Conservation (phyloP, 2,888 invertebrate species). For the Ichneumoninae sp. region DNA sequence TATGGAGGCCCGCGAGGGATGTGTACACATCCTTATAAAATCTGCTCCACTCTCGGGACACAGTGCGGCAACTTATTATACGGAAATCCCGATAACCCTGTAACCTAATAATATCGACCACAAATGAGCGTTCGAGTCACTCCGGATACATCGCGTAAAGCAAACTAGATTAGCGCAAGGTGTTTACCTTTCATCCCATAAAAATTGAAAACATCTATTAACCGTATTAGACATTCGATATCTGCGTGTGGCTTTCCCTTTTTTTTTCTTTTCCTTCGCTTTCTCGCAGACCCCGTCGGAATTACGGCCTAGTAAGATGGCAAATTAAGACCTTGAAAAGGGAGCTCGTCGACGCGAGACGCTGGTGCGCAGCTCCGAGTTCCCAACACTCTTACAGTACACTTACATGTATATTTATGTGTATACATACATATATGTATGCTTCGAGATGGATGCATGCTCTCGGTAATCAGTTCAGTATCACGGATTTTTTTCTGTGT, state of each 20-base stretch:
- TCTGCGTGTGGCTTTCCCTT: slow-evolving; percentile 11
- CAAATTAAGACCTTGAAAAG: slow-evolving; percentile 54
- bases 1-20: neutral
- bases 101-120: slow-evolving; percentile 56
- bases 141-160: neutral
- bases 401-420: neutral
- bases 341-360: slow-evolving; percentile 54
- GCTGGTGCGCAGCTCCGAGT: neutral
- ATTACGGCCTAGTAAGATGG: slow-evolving; percentile 47
- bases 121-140: slow-evolving; percentile 27
- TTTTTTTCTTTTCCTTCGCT: neutral
- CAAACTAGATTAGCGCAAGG: slow-evolving; percentile 56
- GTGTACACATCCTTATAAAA: slow-evolving; percentile 9
- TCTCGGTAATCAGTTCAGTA: slow-evolving; percentile 63
- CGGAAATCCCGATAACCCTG: slow-evolving; percentile 45
- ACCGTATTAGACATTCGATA: slow-evolving; percentile 5
- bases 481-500: slow-evolving; percentile 60
- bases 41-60: slow-evolving; percentile 9
- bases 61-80: neutral
- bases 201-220: neutral
- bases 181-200: neutral
- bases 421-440: neutral
- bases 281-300: neutral
- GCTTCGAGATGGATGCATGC: slow-evolving; percentile 29
- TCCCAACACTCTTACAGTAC: neutral